Evolutionary conservation across 92 coral and sea anemone species (phyloP), one percentile per base, ranked within the genome.

Genomic region (Parazoanthus darwini): DNA sequence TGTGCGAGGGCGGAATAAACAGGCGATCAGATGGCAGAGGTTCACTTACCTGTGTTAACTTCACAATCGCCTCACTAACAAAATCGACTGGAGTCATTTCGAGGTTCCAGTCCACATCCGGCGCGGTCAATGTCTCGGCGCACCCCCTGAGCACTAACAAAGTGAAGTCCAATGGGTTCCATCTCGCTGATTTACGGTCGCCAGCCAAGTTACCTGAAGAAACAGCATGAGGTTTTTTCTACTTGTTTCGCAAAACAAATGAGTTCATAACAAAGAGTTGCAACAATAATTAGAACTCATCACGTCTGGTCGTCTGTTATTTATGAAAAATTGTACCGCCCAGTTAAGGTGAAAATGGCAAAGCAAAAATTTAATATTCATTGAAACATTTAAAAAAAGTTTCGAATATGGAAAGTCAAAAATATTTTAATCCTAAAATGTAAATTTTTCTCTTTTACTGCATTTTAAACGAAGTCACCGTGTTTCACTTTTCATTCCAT

Each of bases 51-150:
- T 95, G 98, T 23, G 98, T 92, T 94, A 95, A 92, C 85, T 95
- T 95, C 15, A 95, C 96, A 35, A 95, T 95, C 89, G 90, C 86
- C 58, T 94, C 94, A 74, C 94, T 95, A 20, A 89, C 96, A 76
- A 95, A 95, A 66, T 95, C 98, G 50, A 95, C 98, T 2, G 98
- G 98, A 23, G 96, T 95, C 96, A 95, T 90, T 77, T 95, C 98
- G 65, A 95, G 87, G 73, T 89, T 90, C 98, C 98, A 95, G 91
- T 93, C 93, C 42, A 95, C 86, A 90, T 90, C 89, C 4, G 98
- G 98, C 56, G 98, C 98, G 33, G 93, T 72, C 18, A 92, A 86
- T 38, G 94, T 95, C 86, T 88, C 90, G 46, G 96, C 91, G 88
- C 95, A 88, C 5, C 96, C 98, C 42, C 88, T 90, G 74, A 95